Conservation (phyloP, 2,888 invertebrate species). For the Trachelus tabidus region DNA sequence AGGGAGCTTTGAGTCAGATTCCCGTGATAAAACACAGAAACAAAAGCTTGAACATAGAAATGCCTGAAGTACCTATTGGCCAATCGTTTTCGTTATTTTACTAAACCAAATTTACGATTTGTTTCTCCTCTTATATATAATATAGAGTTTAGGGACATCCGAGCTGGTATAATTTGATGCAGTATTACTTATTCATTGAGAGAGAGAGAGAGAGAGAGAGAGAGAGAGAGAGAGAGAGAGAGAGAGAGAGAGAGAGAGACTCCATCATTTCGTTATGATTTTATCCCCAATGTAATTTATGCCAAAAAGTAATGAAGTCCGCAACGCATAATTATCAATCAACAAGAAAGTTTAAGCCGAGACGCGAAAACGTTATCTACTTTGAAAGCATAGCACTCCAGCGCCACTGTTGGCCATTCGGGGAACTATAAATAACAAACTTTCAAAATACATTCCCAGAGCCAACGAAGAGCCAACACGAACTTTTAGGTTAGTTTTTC, state of each 20-base stretch:
- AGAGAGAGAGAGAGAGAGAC: not conserved
- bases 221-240: not conserved
- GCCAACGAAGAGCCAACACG: not conserved
- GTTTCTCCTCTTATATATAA: not conserved
- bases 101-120: not conserved
- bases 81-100: not conserved
- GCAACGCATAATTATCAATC: conserved; percentile 12
- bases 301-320: not conserved
- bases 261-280: too few species aligned
- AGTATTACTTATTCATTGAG: conserved; percentile 11
- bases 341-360: not conserved
- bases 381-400: not conserved
- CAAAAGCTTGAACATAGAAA: not conserved
- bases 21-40: not conserved
- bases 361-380: not conserved
- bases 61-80: not conserved
- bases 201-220: not conserved
- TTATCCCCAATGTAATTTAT: too few species aligned
- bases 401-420: not conserved
- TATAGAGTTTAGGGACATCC: not conserved
- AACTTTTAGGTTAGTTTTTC: not conserved
- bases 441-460: not conserved
- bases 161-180: not conserved
- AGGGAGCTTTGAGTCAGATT: not conserved
- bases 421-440: not conserved